These are phyloP conservation scores for Gymnogyps californianus DNA, from an alignment of 2,113 vertebrate genomes.

Conservation along the genomic window DNA sequence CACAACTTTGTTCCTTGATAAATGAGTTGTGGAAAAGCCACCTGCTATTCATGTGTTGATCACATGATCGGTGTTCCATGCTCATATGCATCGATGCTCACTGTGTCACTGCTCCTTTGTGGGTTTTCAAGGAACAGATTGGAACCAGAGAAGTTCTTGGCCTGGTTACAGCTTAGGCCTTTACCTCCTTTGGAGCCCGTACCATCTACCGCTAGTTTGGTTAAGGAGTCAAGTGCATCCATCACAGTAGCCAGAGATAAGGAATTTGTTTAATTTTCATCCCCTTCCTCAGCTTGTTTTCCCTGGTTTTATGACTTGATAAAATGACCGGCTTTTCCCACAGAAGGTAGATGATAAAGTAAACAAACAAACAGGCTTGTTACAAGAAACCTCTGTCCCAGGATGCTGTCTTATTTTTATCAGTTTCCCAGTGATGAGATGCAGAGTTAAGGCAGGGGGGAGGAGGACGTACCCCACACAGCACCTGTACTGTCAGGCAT, in stretches of 20 bases:
- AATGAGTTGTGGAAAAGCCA: not conserved
- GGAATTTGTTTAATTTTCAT: not conserved
- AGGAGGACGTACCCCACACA: not conserved
- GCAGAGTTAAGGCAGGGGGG: not conserved
- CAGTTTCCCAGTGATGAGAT: not conserved
- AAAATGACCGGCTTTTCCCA: not conserved
- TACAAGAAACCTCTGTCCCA: not conserved
- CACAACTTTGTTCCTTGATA: not conserved
- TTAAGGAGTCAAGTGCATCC: not conserved
- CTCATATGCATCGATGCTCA: rapidly evolving
- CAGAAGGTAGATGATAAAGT: not conserved
- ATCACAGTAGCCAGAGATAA: not conserved
- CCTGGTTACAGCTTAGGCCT: too few species aligned
- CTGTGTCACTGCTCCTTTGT: not conserved
- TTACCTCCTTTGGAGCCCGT: not conserved
- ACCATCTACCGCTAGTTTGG: rapidly evolving
- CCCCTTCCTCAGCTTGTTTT: not conserved
- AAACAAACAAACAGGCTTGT: not conserved
- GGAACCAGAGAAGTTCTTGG: not conserved
- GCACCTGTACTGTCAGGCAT: rapidly evolving
- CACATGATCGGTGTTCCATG: rapidly evolving
- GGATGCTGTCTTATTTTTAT: not conserved
- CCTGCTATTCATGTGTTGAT: not conserved
- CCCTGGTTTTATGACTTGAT: not conserved
- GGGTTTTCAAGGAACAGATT: not conserved